Evolutionary conservation across 2,113 vertebrate species (phyloP).

Genomic region (Oryzias curvinotus): DNA sequence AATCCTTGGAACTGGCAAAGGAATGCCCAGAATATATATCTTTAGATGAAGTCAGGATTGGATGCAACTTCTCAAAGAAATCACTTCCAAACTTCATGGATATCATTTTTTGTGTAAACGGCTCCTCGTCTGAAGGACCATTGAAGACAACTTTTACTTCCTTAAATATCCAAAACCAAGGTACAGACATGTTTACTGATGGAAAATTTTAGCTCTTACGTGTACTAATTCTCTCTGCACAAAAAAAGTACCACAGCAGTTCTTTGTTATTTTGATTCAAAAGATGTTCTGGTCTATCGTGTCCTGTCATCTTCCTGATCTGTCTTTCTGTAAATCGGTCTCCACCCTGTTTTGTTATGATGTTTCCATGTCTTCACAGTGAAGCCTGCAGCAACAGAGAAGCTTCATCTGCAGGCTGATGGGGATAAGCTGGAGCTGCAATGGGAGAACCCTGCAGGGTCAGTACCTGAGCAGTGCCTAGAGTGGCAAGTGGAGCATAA

Average conservation of each 20-base stretch:
- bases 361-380: slow-evolving; percentile 60
- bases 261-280: no score
- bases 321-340: background rate
- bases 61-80: slow-evolving; percentile 76
- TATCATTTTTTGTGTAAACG: slow-evolving; percentile 86
- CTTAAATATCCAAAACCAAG: slow-evolving; percentile 83
- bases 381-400: slow-evolving; percentile 68
- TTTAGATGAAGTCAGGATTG: slow-evolving; percentile 39
- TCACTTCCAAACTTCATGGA: slow-evolving; percentile 81
- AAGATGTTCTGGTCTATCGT: no score
- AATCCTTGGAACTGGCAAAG: slow-evolving; percentile 54
- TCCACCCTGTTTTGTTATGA: background rate
- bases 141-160: slow-evolving; percentile 72
- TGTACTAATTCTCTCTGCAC: no score
- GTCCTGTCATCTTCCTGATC: no score
- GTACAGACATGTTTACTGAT: slow-evolving; percentile 56
- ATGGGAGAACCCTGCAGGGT: slow-evolving; percentile 75
- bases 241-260: no score
- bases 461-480: slow-evolving; percentile 75
- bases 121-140: slow-evolving; percentile 56
- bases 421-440: slow-evolving; percentile 46
- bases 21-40: slow-evolving; percentile 79
- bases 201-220: no score
- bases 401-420: slow-evolving; percentile 55
- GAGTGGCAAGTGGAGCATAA: slow-evolving; percentile 80